phyloP scores from a whole-genome alignment of 92 coral and sea anemone genomes.

The Phenganax subtilis region DNA sequence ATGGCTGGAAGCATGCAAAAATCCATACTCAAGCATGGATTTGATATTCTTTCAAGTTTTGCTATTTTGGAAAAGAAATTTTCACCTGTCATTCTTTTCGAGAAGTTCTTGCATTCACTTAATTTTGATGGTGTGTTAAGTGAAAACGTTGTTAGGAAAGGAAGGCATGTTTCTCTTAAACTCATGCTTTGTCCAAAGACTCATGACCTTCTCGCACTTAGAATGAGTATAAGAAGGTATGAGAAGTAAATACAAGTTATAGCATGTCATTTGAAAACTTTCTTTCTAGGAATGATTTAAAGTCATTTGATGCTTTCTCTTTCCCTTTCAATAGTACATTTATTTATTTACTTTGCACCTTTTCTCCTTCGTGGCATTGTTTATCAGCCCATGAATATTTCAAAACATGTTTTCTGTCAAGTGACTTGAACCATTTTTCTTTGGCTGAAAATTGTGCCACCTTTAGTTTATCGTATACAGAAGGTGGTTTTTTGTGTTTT shows the following conservation, averaged over 20 bases:
- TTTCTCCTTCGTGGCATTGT: slow-evolving; percentile 28
- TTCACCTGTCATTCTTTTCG: slow-evolving; percentile 12
- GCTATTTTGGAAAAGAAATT: slow-evolving; percentile 19
- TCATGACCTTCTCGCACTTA: slow-evolving; percentile 17
- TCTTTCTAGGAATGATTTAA: slow-evolving; percentile 36
- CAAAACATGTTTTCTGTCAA: not conserved
- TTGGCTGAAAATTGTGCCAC: too few species aligned
- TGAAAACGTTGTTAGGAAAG: slow-evolving; percentile 14
- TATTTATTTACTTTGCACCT: slow-evolving; percentile 30
- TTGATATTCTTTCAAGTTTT: not conserved
- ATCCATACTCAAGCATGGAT: not conserved
- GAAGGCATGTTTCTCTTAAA: not conserved
- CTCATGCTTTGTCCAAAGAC: slow-evolving; percentile 23
- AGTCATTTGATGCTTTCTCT: slow-evolving; percentile 34
- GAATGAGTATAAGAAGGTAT: slow-evolving; percentile 4
- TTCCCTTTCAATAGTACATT: slow-evolving; percentile 41
- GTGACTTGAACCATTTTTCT: too few species aligned
- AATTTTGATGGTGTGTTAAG: slow-evolving; percentile 5
- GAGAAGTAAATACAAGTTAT: slow-evolving; percentile 1
- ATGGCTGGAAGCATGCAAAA: slow-evolving; percentile 4
- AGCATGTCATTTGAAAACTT: slow-evolving; percentile 44
- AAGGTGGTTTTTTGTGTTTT: too few species aligned
- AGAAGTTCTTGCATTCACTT: slow-evolving; percentile 25
- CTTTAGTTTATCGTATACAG: too few species aligned
- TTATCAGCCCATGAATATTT: slow-evolving; percentile 46